Evolutionary conservation across 2,113 vertebrate species (phyloP).

Genomic region (Pantherophis guttatus): DNA sequence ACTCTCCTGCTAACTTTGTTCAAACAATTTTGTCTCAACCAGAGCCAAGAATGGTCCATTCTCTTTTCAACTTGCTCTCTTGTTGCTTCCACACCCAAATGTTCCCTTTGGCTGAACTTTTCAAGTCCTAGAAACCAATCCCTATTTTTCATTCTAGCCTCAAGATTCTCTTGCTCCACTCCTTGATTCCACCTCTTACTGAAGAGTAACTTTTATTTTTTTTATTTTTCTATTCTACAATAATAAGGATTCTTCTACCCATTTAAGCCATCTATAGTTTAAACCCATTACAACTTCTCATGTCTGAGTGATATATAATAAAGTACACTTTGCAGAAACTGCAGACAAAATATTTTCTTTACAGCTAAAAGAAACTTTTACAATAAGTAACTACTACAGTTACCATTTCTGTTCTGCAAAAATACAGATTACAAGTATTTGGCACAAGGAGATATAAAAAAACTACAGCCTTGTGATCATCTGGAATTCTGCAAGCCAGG

Average conservation of each 20-base stretch:
- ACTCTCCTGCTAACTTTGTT: neutral
- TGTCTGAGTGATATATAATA: neutral
- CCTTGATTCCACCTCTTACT: neutral
- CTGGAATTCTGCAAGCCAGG: neutral
- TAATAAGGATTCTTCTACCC: neutral
- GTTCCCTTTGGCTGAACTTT: neutral
- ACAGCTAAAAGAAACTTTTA: neutral
- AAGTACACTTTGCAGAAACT: neutral
- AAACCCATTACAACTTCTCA: neutral
- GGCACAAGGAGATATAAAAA: neutral
- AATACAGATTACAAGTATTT: neutral
- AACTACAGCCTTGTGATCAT: neutral
- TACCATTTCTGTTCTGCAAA: neutral
- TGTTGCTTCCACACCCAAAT: neutral
- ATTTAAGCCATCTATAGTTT: neutral
- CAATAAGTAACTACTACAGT: neutral
- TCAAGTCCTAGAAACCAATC: neutral
- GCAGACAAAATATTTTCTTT: neutral
- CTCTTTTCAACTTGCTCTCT: neutral
- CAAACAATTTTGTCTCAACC: neutral
- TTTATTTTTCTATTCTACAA: neutral
- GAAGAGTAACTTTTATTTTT: neutral
- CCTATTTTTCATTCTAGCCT: slow-evolving; percentile 2
- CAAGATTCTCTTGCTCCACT: neutral
- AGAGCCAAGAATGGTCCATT: neutral